Evolutionary conservation across 2,888 invertebrate species (phyloP), one percentile per base, ranked within the genome.

Genomic region (Dryomyza anilis): DNA sequence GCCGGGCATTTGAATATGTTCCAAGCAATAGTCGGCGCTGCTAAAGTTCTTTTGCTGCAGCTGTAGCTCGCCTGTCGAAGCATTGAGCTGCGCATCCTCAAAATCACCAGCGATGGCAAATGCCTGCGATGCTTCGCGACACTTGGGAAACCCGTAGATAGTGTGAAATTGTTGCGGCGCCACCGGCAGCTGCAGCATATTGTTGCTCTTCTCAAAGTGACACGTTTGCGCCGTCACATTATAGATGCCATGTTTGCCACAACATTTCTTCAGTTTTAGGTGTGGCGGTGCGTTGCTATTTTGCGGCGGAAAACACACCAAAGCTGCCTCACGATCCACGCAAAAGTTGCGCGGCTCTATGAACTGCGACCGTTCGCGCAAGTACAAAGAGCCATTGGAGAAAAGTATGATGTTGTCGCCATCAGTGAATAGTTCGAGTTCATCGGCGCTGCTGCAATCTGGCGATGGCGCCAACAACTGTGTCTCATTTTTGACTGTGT

Each of bases 271-370:
- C 45, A 79, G 48, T 25, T 74, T 74, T 60, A 78, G 59, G 78
- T 70, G 75, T 76, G 30, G 80, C 78, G 70, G 77, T 68, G 60
- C 72, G 68, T 68, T 67, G 64, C n/a, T 79, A 36, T 21, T 36
- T 36, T 82, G 76, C 6, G 79, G 76, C 30, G 84, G 78, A 30
- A 82, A 75, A 78, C 92, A 93, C 4, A 89, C 87, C 4, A 92
- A 82, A 8, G 89, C 88, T 2, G 86, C 87, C 19, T 85, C 85
- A 39, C 86, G 84, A 78, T 93, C 93, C 46, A 89, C 86, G 80
- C 94, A 94, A 80, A 87, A 93, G 45, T 87, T 85, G 1, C 80
- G 79, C 0, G 89, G 87, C 6, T 87, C 83, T 65, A 90, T 79
- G 0, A 82, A 72, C 1, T 77, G 71, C 0, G 76, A 76, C 53